Percentiles rank a stretch among this genome's conserved stretches.
phyloP scores from a whole-genome alignment of 2,888 invertebrate genomes.

The Resseliella maxima region DNA sequence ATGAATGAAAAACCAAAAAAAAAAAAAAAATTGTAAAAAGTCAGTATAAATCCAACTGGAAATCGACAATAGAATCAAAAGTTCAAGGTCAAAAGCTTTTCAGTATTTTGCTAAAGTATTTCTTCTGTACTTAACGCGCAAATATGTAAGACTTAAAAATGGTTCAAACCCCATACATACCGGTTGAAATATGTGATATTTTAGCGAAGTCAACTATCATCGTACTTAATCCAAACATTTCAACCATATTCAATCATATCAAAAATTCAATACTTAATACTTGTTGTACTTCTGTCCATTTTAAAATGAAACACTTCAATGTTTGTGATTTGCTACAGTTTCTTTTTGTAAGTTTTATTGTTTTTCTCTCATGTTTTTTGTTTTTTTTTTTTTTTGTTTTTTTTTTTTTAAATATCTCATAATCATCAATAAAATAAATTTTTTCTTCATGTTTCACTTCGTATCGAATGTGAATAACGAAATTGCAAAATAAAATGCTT shows the following conservation, averaged over 20 bases:
- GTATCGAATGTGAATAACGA: slow-evolving; percentile 32
- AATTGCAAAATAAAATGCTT: slow-evolving; percentile 28
- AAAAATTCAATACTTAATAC: neutral
- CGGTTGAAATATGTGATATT: neutral
- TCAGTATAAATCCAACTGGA: neutral
- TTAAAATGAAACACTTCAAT: neutral
- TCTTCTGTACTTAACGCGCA: neutral
- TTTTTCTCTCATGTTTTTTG: neutral
- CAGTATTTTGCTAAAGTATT: neutral
- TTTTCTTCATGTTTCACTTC: slow-evolving; percentile 26
- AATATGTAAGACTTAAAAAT: neutral
- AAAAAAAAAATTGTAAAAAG: too few species aligned
- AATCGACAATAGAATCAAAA: neutral
- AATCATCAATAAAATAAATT: slow-evolving; percentile 40
- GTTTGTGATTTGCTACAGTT: slow-evolving; percentile 22
- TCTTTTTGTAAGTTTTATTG: too few species aligned
- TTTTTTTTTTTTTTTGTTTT: neutral
- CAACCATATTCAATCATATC: neutral
- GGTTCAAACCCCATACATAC: neutral
- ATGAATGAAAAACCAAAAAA: too few species aligned
- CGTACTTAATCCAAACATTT: neutral
- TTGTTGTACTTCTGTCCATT: neutral
- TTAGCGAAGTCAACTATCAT: neutral
- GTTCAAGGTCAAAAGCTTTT: neutral
- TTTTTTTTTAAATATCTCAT: slow-evolving; percentile 33